Evolutionary conservation across 2,888 invertebrate genomes (phyloP).

Genomic region (Sialis lutaria): DNA sequence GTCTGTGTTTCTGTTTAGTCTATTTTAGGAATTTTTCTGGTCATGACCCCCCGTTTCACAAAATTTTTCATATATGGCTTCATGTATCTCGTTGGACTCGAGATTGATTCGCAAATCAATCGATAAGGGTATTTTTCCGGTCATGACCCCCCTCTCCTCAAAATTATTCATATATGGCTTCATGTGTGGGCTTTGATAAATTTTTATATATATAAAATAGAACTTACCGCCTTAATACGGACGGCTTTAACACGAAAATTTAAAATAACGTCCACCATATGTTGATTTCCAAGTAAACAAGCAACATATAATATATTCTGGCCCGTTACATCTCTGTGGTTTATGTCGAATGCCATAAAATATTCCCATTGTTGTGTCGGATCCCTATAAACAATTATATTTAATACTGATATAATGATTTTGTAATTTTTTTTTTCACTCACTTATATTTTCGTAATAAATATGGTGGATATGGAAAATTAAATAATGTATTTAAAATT

Average conservation of each 20-base stretch:
- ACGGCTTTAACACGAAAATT: constrained; percentile 47
- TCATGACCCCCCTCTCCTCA: too few species aligned
- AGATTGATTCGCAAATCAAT: too few species aligned
- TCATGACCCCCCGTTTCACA: too few species aligned
- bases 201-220: neutral
- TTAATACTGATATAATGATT: constrained; percentile 1
- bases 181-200: too few species aligned
- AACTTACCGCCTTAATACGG: constrained; percentile 20
- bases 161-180: too few species aligned
- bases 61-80: too few species aligned
- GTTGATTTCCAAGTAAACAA: constrained; percentile 63
- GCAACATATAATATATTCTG: constrained; percentile 86
- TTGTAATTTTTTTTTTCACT: constrained; percentile 1
- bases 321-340: constrained; percentile 75
- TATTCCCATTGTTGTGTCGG: constrained; percentile 63
- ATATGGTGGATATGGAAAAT: constrained; percentile 63
- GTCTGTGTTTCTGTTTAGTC: too few species aligned
- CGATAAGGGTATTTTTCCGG: too few species aligned
- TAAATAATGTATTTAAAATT: constrained; percentile 61
- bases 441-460: constrained; percentile 35
- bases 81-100: too few species aligned
- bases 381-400: constrained; percentile 32
- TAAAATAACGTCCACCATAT: constrained; percentile 59
- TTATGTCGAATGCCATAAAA: constrained; percentile 80
- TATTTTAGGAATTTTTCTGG: too few species aligned